Base-by-base conservation (phyloP, 1,140 invertebrate species). In the Bicyclus anynana region DNA sequence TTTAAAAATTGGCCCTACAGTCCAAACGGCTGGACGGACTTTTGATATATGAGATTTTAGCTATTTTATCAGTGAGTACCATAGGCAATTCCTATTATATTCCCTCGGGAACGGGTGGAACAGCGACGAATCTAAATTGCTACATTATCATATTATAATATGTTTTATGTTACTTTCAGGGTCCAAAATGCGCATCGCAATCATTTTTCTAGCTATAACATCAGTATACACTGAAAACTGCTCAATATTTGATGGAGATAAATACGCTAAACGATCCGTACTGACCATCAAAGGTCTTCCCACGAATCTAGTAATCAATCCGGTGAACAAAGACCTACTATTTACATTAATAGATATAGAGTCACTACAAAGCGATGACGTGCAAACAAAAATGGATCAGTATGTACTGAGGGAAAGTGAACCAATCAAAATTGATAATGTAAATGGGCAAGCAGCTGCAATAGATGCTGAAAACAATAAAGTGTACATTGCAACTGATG, bases 301-400 rank as follows among this genome's bases (percentile, higher is more conserved):
- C 3, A 86, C 83, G 16, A 87, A 87, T 26, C 52, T 87, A 21
- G 81, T 59, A 2, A 67, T 69, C 27, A 79, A 87, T 20, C 75
- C 74, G 10, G 53, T 65, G 1, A 84, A 61, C 0, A 72, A 75
- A 29, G 84, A 86, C 7, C 54, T 88, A 6, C 65, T 72, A 2
- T 88, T 88, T 57, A 88, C 83, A 5, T 50, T 88, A 18, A 84
- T 88, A 5, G 84, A 88, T 44, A 47, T 86, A 48, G 78, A 82
- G 21, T 73, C 81, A 14, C 42, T 88, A 44, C 73, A 80, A 54
- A 67, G 84, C 13, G 81, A 88, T 13, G 67, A 80, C 7, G 70
- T 84, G 6, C 80, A 88, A 56, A 88, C 84, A 0, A 80, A 74
- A 77, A 88, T 88, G 84, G 84, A 88, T 33, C 83, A 88, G 59